A percentile compares a stretch with the other conserved stretches of the same genome.
These are phyloP conservation scores for Pachymerium ferrugineum DNA, from an alignment of 2,888 invertebrate species.

Conservation along the genomic window DNA sequence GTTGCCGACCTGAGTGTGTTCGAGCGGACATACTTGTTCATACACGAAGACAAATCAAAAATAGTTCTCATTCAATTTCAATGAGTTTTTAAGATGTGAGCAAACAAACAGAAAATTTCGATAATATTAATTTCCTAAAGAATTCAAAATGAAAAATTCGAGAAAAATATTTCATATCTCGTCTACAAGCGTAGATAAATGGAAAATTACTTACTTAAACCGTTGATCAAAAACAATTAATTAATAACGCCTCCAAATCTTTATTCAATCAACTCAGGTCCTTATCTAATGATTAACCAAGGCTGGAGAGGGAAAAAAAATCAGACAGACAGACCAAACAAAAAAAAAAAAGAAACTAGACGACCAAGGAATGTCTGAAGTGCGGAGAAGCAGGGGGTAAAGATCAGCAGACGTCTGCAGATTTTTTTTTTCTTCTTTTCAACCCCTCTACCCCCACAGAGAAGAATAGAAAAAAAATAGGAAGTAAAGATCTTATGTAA, in stretches of 20 bases:
- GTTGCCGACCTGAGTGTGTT: background rate
- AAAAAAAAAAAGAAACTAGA: slow-evolving; percentile 4
- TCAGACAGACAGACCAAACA: background rate
- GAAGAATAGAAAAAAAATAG: background rate
- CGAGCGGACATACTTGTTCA: background rate
- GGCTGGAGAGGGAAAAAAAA: background rate
- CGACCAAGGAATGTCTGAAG: background rate
- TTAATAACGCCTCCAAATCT: too few species aligned
- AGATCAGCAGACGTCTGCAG: background rate
- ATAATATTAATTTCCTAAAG: too few species aligned
- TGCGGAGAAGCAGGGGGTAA: slow-evolving; percentile 14
- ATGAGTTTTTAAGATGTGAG: background rate
- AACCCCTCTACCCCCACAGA: slow-evolving; percentile 5
- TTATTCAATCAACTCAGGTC: background rate
- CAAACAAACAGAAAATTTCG: too few species aligned
- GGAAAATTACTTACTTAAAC: too few species aligned
- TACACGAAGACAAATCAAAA: background rate
- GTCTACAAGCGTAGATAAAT: too few species aligned
- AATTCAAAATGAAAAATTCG: too few species aligned
- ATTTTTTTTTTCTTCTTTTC: background rate
- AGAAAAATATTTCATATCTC: too few species aligned
- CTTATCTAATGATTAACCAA: background rate
- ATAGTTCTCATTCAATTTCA: background rate
- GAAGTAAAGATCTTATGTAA: background rate
- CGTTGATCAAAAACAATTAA: too few species aligned